Percentiles rank a stretch among this genome's conserved stretches.
These are phyloP conservation scores for Spodoptera picta DNA, from an alignment of 2,888 invertebrate species.

Conservation along the genomic window DNA sequence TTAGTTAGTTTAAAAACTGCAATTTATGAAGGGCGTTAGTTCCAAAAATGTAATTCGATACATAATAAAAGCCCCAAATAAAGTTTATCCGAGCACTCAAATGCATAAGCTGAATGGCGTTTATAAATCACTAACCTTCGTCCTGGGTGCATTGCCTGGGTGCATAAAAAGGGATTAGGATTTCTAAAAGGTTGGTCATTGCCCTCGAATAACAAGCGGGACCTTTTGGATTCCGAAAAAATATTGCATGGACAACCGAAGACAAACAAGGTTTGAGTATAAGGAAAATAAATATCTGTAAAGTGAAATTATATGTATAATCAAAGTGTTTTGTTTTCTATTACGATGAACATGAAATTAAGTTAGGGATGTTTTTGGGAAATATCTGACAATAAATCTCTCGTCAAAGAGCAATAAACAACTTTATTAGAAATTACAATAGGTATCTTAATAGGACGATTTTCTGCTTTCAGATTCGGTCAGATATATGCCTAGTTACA, in stretches of 20 bases:
- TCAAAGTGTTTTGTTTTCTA: no score
- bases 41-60: background rate
- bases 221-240: constrained; percentile 7
- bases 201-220: background rate
- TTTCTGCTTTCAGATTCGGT: no score
- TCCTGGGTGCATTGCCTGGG: background rate
- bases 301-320: no score
- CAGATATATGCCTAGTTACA: no score
- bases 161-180: constrained; percentile 20
- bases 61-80: constrained; percentile 6
- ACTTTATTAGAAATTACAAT: no score
- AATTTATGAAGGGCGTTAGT: background rate
- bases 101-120: constrained; percentile 5
- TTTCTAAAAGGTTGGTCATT: constrained; percentile 6
- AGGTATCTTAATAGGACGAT: no score
- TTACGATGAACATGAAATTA: no score
- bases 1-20: no score
- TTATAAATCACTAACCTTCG: constrained; percentile 37
- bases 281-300: background rate
- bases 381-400: no score
- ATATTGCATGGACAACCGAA: background rate
- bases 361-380: no score
- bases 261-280: constrained; percentile 6
- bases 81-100: constrained; percentile 13
- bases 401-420: no score